Percentiles rank a stretch among this genome's conserved stretches.
Evolutionary conservation across 2,888 invertebrate genomes (phyloP).

Genomic region (Caenorhabditis parvicauda): DNA sequence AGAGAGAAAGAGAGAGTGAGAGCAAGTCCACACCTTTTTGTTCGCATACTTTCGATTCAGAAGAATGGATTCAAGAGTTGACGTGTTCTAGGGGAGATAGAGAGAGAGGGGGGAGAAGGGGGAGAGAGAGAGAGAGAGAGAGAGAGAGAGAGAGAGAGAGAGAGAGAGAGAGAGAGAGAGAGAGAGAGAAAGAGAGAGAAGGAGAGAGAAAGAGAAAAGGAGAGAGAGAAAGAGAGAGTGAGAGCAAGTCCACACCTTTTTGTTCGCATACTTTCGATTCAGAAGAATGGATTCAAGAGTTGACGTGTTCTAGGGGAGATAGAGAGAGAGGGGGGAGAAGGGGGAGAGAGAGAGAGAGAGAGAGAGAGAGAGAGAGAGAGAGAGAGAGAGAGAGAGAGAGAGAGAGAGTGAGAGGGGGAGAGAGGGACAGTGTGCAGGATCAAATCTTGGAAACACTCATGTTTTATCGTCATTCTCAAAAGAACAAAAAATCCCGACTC

Average conservation of each 20-base stretch:
- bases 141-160: not conserved
- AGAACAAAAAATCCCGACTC: no score
- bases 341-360: conserved; percentile 1
- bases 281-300: not conserved
- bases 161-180: not conserved
- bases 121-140: not conserved
- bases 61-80: not conserved
- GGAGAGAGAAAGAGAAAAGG: conserved; percentile 1
- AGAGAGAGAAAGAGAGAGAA: not conserved
- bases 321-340: conserved; percentile 11
- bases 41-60: not conserved
- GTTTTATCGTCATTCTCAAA: no score
- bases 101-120: conserved; percentile 1
- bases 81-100: conserved; percentile 10
- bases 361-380: conserved; percentile 18
- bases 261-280: no score
- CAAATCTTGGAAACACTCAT: no score
- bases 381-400: not conserved
- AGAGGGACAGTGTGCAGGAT: conserved; percentile 2
- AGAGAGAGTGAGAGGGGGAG: conserved; percentile 1
- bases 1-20: not conserved
- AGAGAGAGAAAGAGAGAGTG: not conserved
- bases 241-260: no score
- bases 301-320: conserved; percentile 10
- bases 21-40: not conserved